Evolutionary conservation across 2,888 invertebrate genomes (phyloP), one percentile per base, ranked within the genome.

Genomic region (Heteromurus nitidus): DNA sequence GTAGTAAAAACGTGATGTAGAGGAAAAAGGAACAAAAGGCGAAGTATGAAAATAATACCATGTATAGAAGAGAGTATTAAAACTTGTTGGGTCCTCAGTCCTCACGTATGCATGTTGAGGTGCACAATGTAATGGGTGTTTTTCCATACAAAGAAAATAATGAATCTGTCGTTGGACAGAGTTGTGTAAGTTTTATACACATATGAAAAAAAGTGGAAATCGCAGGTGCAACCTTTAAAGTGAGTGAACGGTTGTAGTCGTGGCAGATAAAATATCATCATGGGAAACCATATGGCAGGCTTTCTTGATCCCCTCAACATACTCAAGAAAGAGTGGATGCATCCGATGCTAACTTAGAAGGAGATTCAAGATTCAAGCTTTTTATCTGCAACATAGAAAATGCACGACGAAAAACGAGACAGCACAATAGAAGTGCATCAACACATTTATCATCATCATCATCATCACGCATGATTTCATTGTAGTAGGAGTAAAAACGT

Each of bases 401-500:
- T 60, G 60, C 31, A 30, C 44, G n/a, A n/a, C n/a, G n/a, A n/a
- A n/a, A 60, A 28, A 55, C 44, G 64, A 79, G 79, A 79, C 70
- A 62, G 65, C 50, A 64, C 70, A 70, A 50, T 73, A 65, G 30
- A 80, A 55, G 30, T 72, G 80, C 72, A 73, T 58, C 55, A 80
- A 58, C 80, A 50, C 53, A 36, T 53, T 31, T 53, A 80, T 80
- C 42, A 73, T 70, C 65, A 53, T 77, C 36, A 58, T 65, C 64
- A 77, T 42, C 70, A 80, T 64, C 80, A 80, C 80, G 80, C 80
- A 73, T 80, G 73, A 80, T 80, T 80, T 80, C 80, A 80, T 80
- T 80, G 80, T 80, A 80, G 80, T 80, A 80, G 80, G 80, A 80
- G 80, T 80, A 80, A 74, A 79, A 80, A 80, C 80, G 80, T 80